Percentiles rank a stretch among this genome's conserved stretches.
Conservation (phyloP, 30 jellyfish, hydroid and myxozoan genomes). For the Chrysaora quinquecirrha region DNA sequence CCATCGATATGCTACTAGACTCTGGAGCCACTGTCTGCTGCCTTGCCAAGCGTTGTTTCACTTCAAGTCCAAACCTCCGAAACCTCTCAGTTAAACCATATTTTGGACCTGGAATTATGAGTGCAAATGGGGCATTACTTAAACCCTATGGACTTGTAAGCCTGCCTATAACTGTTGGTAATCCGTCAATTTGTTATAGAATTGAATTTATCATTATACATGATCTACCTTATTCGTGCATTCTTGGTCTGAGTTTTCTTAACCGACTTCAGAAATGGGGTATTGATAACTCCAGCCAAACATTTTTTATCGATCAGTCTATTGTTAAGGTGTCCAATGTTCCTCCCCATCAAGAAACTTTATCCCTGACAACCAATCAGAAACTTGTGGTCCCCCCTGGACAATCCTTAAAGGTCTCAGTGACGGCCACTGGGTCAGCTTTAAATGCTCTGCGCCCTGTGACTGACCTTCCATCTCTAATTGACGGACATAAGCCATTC, state of each 20-base stretch:
- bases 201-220: not conserved
- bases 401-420: constrained; percentile 1
- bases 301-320: not conserved
- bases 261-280: not conserved
- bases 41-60: constrained; percentile 34
- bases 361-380: no score
- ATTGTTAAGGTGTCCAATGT: not conserved
- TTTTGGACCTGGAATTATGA: constrained; percentile 7
- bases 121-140: not conserved
- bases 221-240: not conserved
- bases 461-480: not conserved
- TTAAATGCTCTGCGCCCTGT: constrained; percentile 27
- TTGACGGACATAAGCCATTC: constrained; percentile 21
- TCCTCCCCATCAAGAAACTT: no score
- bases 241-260: no score
- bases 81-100: constrained; percentile 1
- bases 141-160: not conserved
- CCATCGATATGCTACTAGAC: constrained; percentile 39
- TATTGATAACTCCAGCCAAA: constrained; percentile 5
- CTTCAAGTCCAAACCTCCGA: no score
- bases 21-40: constrained; percentile 60
- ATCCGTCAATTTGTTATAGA: not conserved
- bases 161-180: not conserved
- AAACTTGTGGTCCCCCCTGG: constrained; percentile 40
- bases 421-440: constrained; percentile 14